Evolutionary conservation across 1,140 invertebrate species (phyloP), one percentile per base, ranked within the genome.

Genomic region (Latrodectus geometricus): DNA sequence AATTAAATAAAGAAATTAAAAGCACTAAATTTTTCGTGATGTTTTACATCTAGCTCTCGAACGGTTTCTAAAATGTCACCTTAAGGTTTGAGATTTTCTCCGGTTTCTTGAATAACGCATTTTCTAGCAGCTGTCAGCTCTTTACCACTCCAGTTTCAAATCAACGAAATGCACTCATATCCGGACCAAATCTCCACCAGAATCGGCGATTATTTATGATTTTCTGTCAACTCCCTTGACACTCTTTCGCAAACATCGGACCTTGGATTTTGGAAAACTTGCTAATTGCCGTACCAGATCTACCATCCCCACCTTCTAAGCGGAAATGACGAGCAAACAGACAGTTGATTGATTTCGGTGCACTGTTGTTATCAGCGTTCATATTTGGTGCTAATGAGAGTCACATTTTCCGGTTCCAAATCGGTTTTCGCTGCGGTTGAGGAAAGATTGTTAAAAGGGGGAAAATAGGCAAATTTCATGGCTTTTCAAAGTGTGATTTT

Each of bases 361-460:
- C 77, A 70, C 74, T 65, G 83, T 86, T 77, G 75, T 86, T 86
- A 86, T 86, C 83, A 86, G 83, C 83, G 65, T 70, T 77, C 83
- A 86, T 86, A 86, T 86, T 86, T 86, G 70, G 74, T 49, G 68
- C 83, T 86, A 86, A 86, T 86, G 83, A 86, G 83, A 56, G 70
- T 66, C 66, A 49, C 75, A 78, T 86, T 86, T 86, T 78, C 83
- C 83, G 83, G 83, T 56, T 3, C 49, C 56, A 21, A 81, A 81
- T 70, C 69, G 72, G 73, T 81, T 81, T 79, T 68, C 80, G 80
- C 52, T 52, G 52, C 54, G 82, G 82, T 56, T 21, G 14, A 17
- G 35, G 65, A 52, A n/a, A 82, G 69, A 56, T 68, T 61, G 68
- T 84, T 66, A 84, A 68, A 61, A 17, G 54, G 73, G 72, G 82